Evolutionary conservation across 2,113 vertebrate genomes (phyloP), one percentile per base, ranked within the genome.

Genomic region (Oxyura jamaicensis): DNA sequence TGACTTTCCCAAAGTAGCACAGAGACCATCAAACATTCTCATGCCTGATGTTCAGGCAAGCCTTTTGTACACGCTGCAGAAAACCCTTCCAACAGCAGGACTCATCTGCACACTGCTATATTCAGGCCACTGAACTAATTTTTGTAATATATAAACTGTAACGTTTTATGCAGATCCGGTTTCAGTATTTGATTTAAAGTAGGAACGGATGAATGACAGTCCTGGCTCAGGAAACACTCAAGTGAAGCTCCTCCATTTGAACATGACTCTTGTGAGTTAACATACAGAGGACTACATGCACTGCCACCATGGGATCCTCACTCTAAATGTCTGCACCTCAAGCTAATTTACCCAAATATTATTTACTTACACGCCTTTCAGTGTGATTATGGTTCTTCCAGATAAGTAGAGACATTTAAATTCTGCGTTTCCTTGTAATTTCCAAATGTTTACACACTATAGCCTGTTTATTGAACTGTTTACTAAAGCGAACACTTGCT

Each of bases 401-500:
- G 71, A 92, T 93, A 96, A 96, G 91, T 86, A 73, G 67, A 90
- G 89, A 82, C 56, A 59, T 73, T 74, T 94, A 68, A 68, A 86
- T 90, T 92, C 72, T 52, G 53, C 1, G 25, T 91, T 94, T 91
- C 93, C 46, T 95, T 90, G 91, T 95, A 94, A 95, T 95, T 96
- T 95, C 72, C 55, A 86, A 88, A 86, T 88, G 84, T 93, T 97
- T 95, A 93, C 52, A 73, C 73, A 65, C 60, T 88, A 68, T 29
- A 83, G 66, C 50, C 63, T 95, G 74, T 68, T 97, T 95, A 96
- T 88, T 93, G 96, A 96, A 92, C 53, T 88, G 77, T 68, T 93
- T 94, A 95, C 81, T 81, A 84, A 62, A 94, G 88, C 29, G 39
- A 97, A 46, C 69, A 55, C 74, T 96, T 85, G 66, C 23, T 92